A percentile compares a stretch with the other conserved stretches of the same genome.
These are phyloP conservation scores for Cynoglossus semilaevis DNA, from an alignment of 2,113 vertebrate species.

Conservation along the genomic window DNA sequence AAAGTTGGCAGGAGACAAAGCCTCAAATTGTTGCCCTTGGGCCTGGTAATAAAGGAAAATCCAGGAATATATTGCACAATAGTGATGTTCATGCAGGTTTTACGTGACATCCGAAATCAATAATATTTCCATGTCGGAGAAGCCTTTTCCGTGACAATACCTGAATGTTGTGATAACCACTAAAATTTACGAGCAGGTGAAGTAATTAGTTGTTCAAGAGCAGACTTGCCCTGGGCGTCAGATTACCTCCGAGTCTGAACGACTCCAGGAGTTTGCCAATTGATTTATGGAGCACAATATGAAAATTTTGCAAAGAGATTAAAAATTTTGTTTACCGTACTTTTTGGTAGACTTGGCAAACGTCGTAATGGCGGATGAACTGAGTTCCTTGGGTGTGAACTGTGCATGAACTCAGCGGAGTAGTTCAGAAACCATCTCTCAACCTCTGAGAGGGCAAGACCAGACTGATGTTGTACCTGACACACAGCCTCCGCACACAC, in stretches of 20 bases:
- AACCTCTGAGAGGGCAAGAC: constrained; percentile 38
- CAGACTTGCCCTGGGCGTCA: constrained; percentile 48
- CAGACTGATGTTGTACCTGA: constrained; percentile 58
- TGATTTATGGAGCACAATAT: constrained; percentile 63
- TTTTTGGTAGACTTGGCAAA: constrained; percentile 44
- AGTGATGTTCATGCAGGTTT: neutral
- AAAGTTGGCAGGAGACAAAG: too few relatives aligned
- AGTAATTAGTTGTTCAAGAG: constrained; percentile 58
- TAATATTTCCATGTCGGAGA: constrained; percentile 12
- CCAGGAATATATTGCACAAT: neutral
- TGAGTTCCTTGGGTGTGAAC: constrained; percentile 43
- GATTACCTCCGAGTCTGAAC: constrained; percentile 30
- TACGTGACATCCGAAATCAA: neutral
- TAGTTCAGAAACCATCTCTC: constrained; percentile 25
- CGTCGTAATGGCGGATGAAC: constrained; percentile 40
- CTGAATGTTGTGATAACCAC: constrained; percentile 41
- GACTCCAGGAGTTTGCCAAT: constrained; percentile 52
- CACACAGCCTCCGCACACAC: constrained; percentile 50
- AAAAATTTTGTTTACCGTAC: constrained; percentile 48
- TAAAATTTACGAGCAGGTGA: constrained; percentile 42
- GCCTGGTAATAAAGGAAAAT: neutral
- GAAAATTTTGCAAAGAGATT: constrained; percentile 52
- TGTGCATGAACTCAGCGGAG: constrained; percentile 43
- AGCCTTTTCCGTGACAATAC: constrained; percentile 36
- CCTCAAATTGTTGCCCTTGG: too few relatives aligned